Conservation (phyloP, 2,113 vertebrate species). For the Chaenogobius annularis region DNA sequence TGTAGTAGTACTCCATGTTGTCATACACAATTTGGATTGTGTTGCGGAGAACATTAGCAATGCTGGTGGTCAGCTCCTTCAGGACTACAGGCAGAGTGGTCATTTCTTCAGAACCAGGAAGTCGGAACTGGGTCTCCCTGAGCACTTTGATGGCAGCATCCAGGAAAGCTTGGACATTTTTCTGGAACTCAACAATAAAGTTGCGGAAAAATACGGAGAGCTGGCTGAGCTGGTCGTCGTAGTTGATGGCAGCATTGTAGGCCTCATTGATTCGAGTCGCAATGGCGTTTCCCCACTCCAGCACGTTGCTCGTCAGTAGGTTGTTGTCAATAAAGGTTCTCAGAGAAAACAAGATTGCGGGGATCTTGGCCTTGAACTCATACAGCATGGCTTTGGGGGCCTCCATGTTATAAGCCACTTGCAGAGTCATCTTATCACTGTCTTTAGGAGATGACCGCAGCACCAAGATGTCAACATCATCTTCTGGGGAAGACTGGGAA, state of each 20-base stretch:
- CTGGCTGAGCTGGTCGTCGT: conserved; percentile 67
- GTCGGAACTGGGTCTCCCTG: conserved; percentile 77
- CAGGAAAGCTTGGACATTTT: conserved; percentile 69
- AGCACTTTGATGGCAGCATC: conserved; percentile 78
- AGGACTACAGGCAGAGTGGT: conserved; percentile 80
- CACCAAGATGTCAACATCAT: conserved; percentile 80
- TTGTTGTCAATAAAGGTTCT: conserved; percentile 75
- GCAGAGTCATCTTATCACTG: conserved; percentile 69
- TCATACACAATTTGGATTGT: conserved; percentile 46
- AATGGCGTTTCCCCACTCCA: conserved; percentile 65
- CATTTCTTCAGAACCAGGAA: conserved; percentile 74
- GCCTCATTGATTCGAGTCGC: conserved; percentile 57
- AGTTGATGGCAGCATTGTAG: conserved; percentile 56
- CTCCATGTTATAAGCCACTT: conserved; percentile 80
- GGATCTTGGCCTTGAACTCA: conserved; percentile 73
- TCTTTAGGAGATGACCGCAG: conserved; percentile 66
- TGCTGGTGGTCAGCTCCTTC: conserved; percentile 56
- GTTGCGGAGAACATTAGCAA: conserved; percentile 54
- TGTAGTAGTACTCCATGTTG: conserved; percentile 65
- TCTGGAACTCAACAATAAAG: conserved; percentile 70
- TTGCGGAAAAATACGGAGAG: conserved; percentile 72
- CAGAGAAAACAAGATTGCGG: conserved; percentile 68
- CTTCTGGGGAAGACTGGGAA: conserved; percentile 80
- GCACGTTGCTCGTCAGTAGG: conserved; percentile 56
- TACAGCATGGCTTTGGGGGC: conserved; percentile 71